Base-by-base conservation (phyloP, 1,140 invertebrate species). In the Solen grandis region DNA sequence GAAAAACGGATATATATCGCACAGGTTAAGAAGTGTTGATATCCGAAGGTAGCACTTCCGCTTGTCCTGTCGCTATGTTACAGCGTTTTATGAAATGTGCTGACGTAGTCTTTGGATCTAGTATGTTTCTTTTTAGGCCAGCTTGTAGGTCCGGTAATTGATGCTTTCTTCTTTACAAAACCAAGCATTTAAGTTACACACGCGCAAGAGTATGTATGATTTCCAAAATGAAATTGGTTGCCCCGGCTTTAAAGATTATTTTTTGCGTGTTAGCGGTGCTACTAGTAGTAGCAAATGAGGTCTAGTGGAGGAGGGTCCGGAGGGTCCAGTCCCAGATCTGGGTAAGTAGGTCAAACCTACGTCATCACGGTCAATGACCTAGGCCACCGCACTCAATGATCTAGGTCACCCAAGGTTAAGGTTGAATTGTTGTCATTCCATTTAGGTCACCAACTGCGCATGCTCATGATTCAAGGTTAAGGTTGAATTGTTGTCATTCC, bases 171-270 rank as follows among this genome's bases (percentile, higher is more conserved):
- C 79, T 83, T 22, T 29, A 75, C 3, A 84, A 76, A 65, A 70
- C 75, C 36, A 84, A 75, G 38, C 68, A 69, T 41, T 55, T 78
- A 1, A 83, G 81, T 78, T 83, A 83, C 25, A 72, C 81, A 38
- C 46, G 59, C 8, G 50, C 81, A n/a, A 50, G 68, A 57, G 36
- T 72, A 66, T 72, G 35, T 19, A 73, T 77, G 33, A 5, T 78
- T 14, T 25, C 27, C 0, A 62, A 41, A 16, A 55, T 83, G 31
- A 80, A 38, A 65, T 13, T 29, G 13, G 52, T 73, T 5, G 19
- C 14, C 25, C 19, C 27, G 33, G 38, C 13, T 68, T 16, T 65
- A 22, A 73, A 73, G 57, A 25, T 73, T 75, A 83, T 29, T 83
- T 75, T 52, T 36, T 78, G 35, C 59, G 81, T 35, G 38, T 62